phyloP scores from a whole-genome alignment of 2,797 vertebrate species.

The Sebastolobus alascanus region DNA sequence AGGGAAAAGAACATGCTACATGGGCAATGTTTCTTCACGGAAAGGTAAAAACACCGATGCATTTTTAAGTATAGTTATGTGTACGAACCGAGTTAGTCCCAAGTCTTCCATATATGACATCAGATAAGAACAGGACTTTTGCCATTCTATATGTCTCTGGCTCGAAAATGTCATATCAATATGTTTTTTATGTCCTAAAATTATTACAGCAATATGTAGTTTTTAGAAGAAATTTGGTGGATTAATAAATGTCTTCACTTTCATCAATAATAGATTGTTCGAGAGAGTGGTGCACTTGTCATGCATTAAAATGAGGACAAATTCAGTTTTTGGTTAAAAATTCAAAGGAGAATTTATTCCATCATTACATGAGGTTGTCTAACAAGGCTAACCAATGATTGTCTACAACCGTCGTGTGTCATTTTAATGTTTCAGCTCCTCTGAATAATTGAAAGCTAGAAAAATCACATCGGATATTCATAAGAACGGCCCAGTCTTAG shows the following conservation, averaged over 20 bases:
- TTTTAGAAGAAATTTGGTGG: conserved; percentile 14
- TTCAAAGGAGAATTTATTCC: conserved; percentile 49
- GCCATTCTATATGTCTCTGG: neutral
- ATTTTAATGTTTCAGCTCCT: conserved; percentile 70
- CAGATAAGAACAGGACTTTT: neutral
- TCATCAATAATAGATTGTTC: conserved; percentile 57
- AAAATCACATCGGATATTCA: conserved; percentile 68
- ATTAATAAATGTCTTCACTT: conserved; percentile 51
- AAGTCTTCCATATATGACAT: neutral
- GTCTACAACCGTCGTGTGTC: conserved; percentile 62
- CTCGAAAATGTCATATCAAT: neutral
- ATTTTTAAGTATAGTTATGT: neutral
- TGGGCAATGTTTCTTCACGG: neutral
- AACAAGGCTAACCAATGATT: conserved; percentile 57
- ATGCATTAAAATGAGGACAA: conserved; percentile 58
- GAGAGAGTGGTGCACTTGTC: conserved; percentile 37
- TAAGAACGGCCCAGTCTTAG: conserved; percentile 39
- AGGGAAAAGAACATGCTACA: neutral
- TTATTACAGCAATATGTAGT: conserved; percentile 19
- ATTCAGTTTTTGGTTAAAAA: conserved; percentile 61
- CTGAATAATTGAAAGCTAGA: conserved; percentile 70
- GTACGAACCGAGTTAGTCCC: neutral
- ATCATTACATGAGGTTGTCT: conserved; percentile 69
- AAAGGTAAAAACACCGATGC: neutral
- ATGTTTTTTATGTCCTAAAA: neutral